phyloP scores from a whole-genome alignment of 2,888 invertebrate species.

The Stenotaenia linearis region DNA sequence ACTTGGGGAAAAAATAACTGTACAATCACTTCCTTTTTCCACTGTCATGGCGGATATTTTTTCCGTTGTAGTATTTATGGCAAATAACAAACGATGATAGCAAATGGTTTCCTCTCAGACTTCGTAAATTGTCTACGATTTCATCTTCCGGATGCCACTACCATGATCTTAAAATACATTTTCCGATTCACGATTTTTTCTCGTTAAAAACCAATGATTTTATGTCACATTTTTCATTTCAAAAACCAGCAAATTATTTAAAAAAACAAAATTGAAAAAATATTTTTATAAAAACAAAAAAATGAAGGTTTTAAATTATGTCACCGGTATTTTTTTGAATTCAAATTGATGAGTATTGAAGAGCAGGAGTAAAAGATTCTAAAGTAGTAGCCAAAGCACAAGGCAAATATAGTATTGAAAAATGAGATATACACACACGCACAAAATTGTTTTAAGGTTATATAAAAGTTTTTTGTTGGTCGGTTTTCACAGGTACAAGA shows the following conservation, averaged over 20 bases:
- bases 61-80: not conserved
- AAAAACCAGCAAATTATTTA: not conserved
- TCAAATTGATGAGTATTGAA: not conserved
- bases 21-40: too few relatives aligned
- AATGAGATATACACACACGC: not conserved
- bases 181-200: not conserved
- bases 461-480: conserved; percentile 8
- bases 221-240: not conserved
- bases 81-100: not conserved
- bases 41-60: not conserved
- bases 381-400: conserved; percentile 12
- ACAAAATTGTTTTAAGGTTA: not conserved
- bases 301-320: too few relatives aligned
- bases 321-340: too few relatives aligned
- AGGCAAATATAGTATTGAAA: conserved; percentile 9
- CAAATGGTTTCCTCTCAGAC: not conserved
- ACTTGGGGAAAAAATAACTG: not conserved
- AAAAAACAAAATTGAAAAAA: not conserved
- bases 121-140: not conserved
- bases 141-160: conserved; percentile 19
- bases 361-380: not conserved
- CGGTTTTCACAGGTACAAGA: conserved; percentile 26
- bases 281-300: not conserved
- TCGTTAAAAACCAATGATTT: not conserved
- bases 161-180: not conserved